phyloP scores from a whole-genome alignment of 2,113 vertebrate genomes.

The Sula dactylatra region DNA sequence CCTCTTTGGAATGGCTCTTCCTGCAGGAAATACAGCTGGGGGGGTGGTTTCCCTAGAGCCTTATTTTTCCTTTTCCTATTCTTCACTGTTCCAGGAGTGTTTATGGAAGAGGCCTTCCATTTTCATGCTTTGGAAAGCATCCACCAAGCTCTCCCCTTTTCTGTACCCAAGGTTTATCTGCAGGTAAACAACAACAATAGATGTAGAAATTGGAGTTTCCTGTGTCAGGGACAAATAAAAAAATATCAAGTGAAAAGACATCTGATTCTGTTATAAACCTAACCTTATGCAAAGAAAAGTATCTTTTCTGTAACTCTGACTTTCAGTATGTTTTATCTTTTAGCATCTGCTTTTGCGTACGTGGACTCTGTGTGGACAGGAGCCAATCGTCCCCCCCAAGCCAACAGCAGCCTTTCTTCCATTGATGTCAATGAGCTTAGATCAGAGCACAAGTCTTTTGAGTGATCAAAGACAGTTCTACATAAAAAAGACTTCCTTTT shows the following conservation, averaged over 20 bases:
- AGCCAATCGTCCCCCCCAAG: not conserved
- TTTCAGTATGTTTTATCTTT: constrained; percentile 25
- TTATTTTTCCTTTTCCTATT: not conserved
- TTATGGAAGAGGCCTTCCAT: not conserved
- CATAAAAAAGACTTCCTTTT: constrained; percentile 49
- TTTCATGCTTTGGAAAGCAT: not conserved
- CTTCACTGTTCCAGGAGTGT: not conserved
- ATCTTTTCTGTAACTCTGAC: not conserved
- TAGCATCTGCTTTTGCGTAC: constrained; percentile 15
- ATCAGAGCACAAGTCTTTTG: constrained; percentile 25
- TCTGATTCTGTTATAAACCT: not conserved
- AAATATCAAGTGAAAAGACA: not conserved
- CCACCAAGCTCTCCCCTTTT: not conserved
- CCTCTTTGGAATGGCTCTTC: not conserved
- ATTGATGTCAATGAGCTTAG: constrained; percentile 49
- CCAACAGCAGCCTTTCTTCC: constrained; percentile 22
- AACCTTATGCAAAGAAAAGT: not conserved
- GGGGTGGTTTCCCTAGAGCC: not conserved
- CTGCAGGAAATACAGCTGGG: not conserved
- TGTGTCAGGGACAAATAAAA: not conserved
- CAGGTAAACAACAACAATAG: not conserved
- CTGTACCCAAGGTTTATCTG: not conserved
- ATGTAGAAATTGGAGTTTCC: not conserved
- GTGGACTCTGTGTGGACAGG: not conserved
- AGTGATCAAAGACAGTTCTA: constrained; percentile 52